Percentiles rank a stretch among this genome's conserved stretches.
Evolutionary conservation across 2,888 invertebrate genomes (phyloP).

Genomic region (Acanthoscelides obtectus): DNA sequence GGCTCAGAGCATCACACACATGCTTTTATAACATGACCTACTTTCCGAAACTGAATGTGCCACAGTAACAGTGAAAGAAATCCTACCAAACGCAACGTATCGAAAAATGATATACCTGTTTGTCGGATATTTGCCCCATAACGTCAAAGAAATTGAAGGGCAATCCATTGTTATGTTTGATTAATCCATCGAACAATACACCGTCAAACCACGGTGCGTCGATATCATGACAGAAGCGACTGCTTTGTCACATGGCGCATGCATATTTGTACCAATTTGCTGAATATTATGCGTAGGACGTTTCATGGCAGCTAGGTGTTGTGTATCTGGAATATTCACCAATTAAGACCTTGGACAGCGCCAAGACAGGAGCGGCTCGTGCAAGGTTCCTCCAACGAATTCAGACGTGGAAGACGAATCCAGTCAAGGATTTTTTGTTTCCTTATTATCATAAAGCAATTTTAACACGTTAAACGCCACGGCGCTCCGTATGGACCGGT

Average conservation of each 20-base stretch:
- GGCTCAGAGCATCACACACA: no score
- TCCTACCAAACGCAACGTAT: no score
- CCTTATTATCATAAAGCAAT: no score
- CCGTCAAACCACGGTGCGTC: background rate
- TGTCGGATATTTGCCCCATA: background rate
- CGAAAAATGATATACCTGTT: background rate
- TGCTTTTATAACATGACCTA: no score
- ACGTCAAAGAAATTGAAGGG: background rate
- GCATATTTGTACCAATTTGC: constrained; percentile 44
- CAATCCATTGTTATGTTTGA: background rate
- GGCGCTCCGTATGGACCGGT: no score
- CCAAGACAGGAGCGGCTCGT: background rate
- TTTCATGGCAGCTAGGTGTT: background rate
- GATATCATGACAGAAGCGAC: background rate
- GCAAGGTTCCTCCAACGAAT: background rate
- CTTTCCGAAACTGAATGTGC: no score
- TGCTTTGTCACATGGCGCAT: constrained; percentile 4
- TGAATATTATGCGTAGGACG: constrained; percentile 21
- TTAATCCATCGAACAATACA: background rate
- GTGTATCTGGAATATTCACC: background rate
- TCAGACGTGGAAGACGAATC: no score
- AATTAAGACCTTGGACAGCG: background rate
- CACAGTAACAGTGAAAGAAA: no score
- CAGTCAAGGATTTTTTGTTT: no score
- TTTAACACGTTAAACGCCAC: no score